These are phyloP conservation scores for Agonopterix subpropinquella DNA, from an alignment of 2,888 invertebrate species.

Conservation along the genomic window DNA sequence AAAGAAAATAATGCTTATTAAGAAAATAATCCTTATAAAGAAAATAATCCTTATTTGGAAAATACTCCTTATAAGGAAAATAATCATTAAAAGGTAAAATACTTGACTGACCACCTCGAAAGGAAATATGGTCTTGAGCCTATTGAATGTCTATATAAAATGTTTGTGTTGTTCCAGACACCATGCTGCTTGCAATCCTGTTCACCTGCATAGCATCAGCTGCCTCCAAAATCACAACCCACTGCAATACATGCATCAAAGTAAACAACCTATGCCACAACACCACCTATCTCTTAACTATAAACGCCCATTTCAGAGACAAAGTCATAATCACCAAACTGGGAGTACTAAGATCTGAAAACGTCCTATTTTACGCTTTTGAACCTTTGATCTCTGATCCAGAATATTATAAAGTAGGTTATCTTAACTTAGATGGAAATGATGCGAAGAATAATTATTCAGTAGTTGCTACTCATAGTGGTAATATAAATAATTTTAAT, in stretches of 20 bases:
- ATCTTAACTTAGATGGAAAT: constrained; percentile 39
- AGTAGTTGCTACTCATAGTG: constrained; percentile 33
- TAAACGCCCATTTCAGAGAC: constrained; percentile 48
- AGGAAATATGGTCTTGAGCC: no score
- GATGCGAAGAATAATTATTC: constrained; percentile 4
- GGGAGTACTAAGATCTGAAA: constrained; percentile 1
- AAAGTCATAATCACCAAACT: constrained; percentile 48
- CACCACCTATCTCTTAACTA: constrained; percentile 38
- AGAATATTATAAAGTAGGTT: constrained; percentile 57
- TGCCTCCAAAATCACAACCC: constrained; percentile 17
- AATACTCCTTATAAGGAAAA: no score
- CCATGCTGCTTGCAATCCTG: constrained; percentile 31
- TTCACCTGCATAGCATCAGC: constrained; percentile 23
- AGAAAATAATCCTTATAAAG: no score
- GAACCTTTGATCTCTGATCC: constrained; percentile 49
- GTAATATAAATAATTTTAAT: constrained; percentile 44
- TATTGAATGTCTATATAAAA: no score
- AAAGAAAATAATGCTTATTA: no score
- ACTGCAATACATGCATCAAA: constrained; percentile 40
- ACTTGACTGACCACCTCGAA: no score
- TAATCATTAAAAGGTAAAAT: no score
- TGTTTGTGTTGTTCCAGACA: neutral
- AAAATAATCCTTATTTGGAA: no score
- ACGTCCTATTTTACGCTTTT: constrained; percentile 46
- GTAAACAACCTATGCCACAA: constrained; percentile 46